Conservation (phyloP, 2,888 invertebrate species). For the Maniola hyperantus region DNA sequence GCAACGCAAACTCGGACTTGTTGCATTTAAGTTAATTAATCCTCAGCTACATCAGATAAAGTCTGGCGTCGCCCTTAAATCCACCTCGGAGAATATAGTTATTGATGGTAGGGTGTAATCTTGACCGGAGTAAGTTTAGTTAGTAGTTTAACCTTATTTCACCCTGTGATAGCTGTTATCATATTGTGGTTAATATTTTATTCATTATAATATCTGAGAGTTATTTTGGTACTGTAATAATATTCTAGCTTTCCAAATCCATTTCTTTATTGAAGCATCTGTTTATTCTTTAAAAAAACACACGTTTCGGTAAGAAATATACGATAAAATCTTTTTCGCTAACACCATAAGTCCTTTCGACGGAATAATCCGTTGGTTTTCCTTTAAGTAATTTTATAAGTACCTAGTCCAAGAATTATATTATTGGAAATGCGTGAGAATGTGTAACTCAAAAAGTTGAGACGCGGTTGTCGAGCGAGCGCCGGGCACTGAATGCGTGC, state of each 20-base stretch:
- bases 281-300: background rate
- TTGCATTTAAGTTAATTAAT: conserved; percentile 82
- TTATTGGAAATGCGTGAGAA: conserved; percentile 39
- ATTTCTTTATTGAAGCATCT: background rate
- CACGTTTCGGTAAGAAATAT: background rate
- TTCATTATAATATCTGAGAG: background rate
- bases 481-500: conserved; percentile 60
- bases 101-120: conserved; percentile 43
- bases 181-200: conserved; percentile 10
- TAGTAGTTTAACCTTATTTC: conserved; percentile 20
- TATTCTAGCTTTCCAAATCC: background rate
- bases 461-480: conserved; percentile 45
- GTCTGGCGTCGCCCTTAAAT: conserved; percentile 57
- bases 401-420: background rate
- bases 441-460: conserved; percentile 54
- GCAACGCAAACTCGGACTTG: conserved; percentile 78
- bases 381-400: conserved; percentile 18
- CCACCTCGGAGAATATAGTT: conserved; percentile 51
- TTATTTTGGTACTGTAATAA: background rate
- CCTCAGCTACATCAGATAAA: conserved; percentile 72
- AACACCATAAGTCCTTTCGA: conserved; percentile 7
- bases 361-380: conserved; percentile 13
- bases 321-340: conserved; percentile 16
- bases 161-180: background rate
- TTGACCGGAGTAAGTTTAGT: conserved; percentile 38